These are phyloP conservation scores for Pheosia gnoma DNA, from an alignment of 2,888 invertebrate species.

Conservation along the genomic window DNA sequence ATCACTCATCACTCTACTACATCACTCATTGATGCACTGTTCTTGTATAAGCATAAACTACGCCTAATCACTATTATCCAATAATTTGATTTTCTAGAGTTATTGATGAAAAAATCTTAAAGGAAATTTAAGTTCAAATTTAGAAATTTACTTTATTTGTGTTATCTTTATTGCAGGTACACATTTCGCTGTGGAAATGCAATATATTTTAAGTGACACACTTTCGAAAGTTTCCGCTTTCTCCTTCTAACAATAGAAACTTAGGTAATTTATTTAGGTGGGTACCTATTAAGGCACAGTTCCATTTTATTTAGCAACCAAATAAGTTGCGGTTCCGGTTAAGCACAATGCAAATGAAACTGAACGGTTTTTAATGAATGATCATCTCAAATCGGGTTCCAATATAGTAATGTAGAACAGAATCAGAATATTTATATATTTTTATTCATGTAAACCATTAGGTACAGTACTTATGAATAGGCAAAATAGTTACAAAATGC, in stretches of 20 bases:
- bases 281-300: neutral
- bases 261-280: neutral
- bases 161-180: conserved; percentile 15
- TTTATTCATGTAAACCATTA: too few relatives aligned
- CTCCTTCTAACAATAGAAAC: conserved; percentile 4
- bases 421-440: too few relatives aligned
- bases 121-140: too few relatives aligned
- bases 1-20: too few relatives aligned
- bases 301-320: neutral
- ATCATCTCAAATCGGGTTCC: neutral
- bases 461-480: too few relatives aligned
- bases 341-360: neutral
- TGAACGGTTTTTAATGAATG: neutral
- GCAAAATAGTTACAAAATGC: too few relatives aligned
- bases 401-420: neutral
- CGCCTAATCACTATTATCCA: too few relatives aligned
- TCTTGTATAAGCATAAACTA: too few relatives aligned
- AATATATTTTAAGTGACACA: neutral
- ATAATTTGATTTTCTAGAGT: too few relatives aligned
- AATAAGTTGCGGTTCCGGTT: neutral
- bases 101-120: neutral
- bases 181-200: conserved; percentile 4
- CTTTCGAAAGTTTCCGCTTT: conserved; percentile 27
- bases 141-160: neutral
- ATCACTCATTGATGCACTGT: too few relatives aligned